Evolutionary conservation across 2,797 vertebrate genomes (phyloP).

Genomic region (Sus cebifrons): DNA sequence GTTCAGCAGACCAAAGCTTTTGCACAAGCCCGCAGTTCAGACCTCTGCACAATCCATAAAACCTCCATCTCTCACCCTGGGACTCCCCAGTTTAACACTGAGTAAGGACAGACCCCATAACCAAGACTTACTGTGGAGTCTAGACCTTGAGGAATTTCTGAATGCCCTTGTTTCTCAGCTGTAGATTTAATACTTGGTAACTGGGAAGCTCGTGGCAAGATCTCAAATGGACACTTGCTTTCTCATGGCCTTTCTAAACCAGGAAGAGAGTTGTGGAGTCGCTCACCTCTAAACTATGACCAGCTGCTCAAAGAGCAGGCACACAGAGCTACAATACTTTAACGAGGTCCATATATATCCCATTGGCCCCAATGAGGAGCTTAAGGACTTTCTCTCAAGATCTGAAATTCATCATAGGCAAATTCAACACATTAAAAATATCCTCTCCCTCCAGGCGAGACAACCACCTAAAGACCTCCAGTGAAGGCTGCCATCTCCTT

Average conservation of each 20-base stretch:
- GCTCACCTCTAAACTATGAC: neutral
- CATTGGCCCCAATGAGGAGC: neutral
- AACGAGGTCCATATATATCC: neutral
- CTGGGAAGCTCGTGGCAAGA: neutral
- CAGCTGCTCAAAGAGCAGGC: neutral
- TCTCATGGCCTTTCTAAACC: neutral
- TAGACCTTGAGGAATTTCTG: neutral
- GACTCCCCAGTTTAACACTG: neutral
- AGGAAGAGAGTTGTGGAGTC: neutral
- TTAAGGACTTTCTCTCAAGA: constrained; percentile 36
- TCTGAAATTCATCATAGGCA: constrained; percentile 1
- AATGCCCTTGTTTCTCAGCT: neutral
- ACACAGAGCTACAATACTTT: neutral
- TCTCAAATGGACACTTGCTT: neutral
- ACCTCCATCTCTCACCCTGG: neutral
- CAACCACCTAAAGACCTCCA: constrained; percentile 50
- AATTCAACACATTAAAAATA: constrained; percentile 61
- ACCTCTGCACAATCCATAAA: neutral
- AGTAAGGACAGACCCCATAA: neutral
- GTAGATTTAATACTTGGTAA: neutral
- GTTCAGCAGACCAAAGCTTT: neutral
- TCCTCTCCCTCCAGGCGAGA: constrained; percentile 59
- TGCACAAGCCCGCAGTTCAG: neutral
- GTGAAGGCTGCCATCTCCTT: constrained; percentile 43
- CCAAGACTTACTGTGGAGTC: neutral